phyloP scores from a whole-genome alignment of 2,113 vertebrate species.

The Paradisaea rubra region DNA sequence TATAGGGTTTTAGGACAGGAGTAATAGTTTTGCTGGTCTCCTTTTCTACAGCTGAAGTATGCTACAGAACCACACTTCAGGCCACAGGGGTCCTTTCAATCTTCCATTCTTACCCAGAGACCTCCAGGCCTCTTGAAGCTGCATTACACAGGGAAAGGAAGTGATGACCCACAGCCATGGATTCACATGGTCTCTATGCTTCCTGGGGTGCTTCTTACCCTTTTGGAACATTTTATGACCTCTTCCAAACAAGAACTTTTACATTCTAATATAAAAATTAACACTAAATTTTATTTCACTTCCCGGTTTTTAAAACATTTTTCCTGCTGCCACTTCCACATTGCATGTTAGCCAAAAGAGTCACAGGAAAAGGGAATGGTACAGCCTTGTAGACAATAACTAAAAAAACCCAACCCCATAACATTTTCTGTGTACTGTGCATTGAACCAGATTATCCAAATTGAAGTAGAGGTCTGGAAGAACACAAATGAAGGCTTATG shows the following conservation, averaged over 20 bases:
- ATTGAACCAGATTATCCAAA: background rate
- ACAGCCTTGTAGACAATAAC: background rate
- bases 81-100: background rate
- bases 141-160: background rate
- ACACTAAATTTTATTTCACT: background rate
- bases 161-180: background rate
- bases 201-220: background rate
- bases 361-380: background rate
- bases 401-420: rapidly evolving
- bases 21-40: background rate
- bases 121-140: background rate
- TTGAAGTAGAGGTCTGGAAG: background rate
- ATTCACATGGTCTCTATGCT: background rate
- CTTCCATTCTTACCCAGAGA: background rate
- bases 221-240: background rate
- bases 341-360: background rate
- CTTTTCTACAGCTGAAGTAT: background rate
- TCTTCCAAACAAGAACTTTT: background rate
- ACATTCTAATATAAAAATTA: background rate
- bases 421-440: background rate
- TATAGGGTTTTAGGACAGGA: background rate
- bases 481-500: background rate
- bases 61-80: background rate
- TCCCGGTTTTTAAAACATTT: background rate
- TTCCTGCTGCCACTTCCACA: background rate